phyloP scores from a whole-genome alignment of 64 coral and sea anemone species.

The Stichodactyla mertensii region DNA sequence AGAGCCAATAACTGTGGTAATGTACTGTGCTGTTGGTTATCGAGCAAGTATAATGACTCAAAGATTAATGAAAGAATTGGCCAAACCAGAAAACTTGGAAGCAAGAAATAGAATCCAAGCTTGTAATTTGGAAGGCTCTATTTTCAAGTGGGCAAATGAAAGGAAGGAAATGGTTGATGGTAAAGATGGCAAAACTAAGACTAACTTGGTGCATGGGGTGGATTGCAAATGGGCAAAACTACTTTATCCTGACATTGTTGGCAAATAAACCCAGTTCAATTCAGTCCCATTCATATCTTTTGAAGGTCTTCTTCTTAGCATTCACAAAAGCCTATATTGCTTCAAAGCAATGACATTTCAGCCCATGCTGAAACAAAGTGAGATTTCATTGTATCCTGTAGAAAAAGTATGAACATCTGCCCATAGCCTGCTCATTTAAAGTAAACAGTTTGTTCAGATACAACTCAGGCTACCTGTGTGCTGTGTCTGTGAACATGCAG shows the following conservation, averaged over 20 bases:
- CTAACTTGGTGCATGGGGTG: slow-evolving; percentile 31
- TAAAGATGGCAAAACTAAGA: slow-evolving; percentile 6
- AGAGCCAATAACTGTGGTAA: slow-evolving; percentile 9
- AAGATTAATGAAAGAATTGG: slow-evolving; percentile 30
- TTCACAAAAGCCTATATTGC: too few relatives aligned
- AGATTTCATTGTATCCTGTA: too few relatives aligned
- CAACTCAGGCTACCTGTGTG: too few relatives aligned
- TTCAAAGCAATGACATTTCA: too few relatives aligned
- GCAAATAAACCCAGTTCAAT: not conserved
- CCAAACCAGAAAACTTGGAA: slow-evolving; percentile 16
- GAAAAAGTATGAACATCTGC: too few relatives aligned
- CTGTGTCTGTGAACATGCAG: too few relatives aligned
- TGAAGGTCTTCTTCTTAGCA: too few relatives aligned
- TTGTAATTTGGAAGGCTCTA: slow-evolving; percentile 64
- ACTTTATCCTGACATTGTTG: slow-evolving; percentile 29
- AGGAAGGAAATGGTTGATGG: slow-evolving; percentile 46
- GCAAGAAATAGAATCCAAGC: slow-evolving; percentile 1
- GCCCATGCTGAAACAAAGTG: too few relatives aligned
- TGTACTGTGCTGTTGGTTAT: slow-evolving; percentile 63
- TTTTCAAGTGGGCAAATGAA: slow-evolving; percentile 81
- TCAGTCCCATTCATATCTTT: too few relatives aligned
- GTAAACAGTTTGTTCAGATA: too few relatives aligned
- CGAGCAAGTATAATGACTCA: slow-evolving; percentile 41
- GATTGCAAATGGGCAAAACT: slow-evolving; percentile 36
- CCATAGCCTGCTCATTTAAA: too few relatives aligned